Evolutionary conservation across 2,888 invertebrate species (phyloP).

Genomic region (Eupithecia pulchellata): DNA sequence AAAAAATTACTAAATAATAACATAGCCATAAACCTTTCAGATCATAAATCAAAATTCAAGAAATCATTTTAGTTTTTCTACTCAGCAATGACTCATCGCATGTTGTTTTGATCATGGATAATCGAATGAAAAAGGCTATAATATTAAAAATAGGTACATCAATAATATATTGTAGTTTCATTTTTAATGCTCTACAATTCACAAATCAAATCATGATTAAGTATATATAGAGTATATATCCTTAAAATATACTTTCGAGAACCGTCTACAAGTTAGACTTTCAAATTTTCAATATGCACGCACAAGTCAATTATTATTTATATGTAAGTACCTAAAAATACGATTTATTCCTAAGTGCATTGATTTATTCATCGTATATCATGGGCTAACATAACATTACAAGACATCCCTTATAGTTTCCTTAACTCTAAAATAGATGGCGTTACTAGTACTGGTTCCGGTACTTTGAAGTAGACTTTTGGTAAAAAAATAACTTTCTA

Average conservation of each 20-base stretch:
- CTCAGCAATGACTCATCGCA: constrained; percentile 23
- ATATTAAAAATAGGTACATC: not conserved
- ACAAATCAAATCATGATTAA: no score
- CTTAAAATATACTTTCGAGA: not conserved
- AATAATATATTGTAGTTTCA: not conserved
- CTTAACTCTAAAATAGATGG: constrained; percentile 56
- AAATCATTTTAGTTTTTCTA: constrained; percentile 2
- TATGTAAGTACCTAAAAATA: not conserved
- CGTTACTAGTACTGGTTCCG: constrained; percentile 48
- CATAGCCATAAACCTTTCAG: not conserved
- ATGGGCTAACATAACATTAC: constrained; percentile 1
- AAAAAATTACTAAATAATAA: not conserved
- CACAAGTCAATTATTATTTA: not conserved
- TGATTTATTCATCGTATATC: not conserved
- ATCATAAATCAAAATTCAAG: not conserved
- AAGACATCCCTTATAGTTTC: constrained; percentile 38
- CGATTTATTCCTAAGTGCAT: not conserved
- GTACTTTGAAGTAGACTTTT: not conserved
- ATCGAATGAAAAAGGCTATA: not conserved
- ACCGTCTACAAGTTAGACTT: not conserved
- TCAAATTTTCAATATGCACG: not conserved
- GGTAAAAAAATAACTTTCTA: not conserved
- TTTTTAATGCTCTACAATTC: not conserved
- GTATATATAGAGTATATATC: not conserved
- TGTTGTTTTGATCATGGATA: constrained; percentile 7